These are phyloP conservation scores for Jordanella pulchra DNA, from an alignment of 2,797 vertebrate species.

Conservation along the genomic window DNA sequence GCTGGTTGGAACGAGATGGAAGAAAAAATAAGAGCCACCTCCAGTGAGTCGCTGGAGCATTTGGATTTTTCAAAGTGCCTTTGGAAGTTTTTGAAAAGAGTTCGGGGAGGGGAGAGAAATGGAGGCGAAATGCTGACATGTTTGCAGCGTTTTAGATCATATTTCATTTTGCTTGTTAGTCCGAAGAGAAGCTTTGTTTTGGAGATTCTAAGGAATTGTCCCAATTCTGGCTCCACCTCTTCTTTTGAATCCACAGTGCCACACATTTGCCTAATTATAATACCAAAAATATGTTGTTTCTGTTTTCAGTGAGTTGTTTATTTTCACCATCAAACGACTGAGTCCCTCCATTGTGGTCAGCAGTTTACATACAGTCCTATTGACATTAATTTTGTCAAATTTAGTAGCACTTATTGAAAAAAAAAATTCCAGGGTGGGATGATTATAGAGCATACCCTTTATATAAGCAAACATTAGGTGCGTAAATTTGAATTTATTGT, in stretches of 20 bases:
- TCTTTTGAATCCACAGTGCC: constrained; percentile 45
- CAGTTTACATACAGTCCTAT: neutral
- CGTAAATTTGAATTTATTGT: neutral
- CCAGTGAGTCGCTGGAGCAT: constrained; percentile 40
- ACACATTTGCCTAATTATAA: constrained; percentile 44
- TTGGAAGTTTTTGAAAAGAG: constrained; percentile 41
- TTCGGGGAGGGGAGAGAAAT: constrained; percentile 41
- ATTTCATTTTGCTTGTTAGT: constrained; percentile 42
- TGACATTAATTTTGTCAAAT: neutral
- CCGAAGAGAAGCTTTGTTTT: constrained; percentile 42
- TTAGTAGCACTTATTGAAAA: neutral
- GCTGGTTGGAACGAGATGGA: neutral
- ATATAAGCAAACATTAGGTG: neutral
- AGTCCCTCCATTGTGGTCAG: neutral
- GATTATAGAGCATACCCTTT: neutral
- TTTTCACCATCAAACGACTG: neutral
- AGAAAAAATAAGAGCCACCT: constrained; percentile 19
- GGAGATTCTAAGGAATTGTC: constrained; percentile 40
- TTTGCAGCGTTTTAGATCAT: constrained; percentile 38
- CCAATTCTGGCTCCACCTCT: constrained; percentile 19
- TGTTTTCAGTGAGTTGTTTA: constrained; percentile 5
- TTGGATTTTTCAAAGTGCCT: constrained; percentile 71
- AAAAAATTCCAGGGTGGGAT: neutral
- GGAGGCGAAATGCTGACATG: constrained; percentile 17
- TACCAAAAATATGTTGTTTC: constrained; percentile 48